Percentiles rank a stretch among this genome's conserved stretches.
Evolutionary conservation across 2,113 vertebrate species (phyloP).

Genomic region (Oenanthe oenanthe): DNA sequence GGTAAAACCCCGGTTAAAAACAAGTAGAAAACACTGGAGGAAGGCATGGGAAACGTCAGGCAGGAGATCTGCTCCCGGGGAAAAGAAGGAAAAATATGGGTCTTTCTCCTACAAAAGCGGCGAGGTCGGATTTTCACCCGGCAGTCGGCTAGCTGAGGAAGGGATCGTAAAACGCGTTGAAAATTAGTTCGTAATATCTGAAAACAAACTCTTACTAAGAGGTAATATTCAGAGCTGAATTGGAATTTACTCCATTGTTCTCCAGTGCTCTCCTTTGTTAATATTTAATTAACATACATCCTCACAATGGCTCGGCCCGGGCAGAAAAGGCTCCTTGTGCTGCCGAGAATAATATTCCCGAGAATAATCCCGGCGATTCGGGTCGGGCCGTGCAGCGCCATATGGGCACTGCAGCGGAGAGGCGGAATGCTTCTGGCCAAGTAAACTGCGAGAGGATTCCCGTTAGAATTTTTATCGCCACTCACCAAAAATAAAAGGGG

Average conservation of each 20-base stretch:
- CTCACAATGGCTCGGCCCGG: slow-evolving; percentile 81
- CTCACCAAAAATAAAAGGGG: not conserved
- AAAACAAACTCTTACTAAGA: slow-evolving; percentile 22
- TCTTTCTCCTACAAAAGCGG: not conserved
- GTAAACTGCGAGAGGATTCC: not conserved
- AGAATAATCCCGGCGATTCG: slow-evolving; percentile 29
- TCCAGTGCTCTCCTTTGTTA: slow-evolving; percentile 86
- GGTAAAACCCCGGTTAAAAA: not conserved
- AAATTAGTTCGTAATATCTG: not conserved
- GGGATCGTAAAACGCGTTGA: not conserved
- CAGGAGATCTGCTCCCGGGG: not conserved
- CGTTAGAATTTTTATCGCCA: not conserved
- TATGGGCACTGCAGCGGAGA: slow-evolving; percentile 17
- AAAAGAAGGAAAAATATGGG: not conserved
- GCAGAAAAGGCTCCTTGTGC: slow-evolving; percentile 47
- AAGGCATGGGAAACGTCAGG: not conserved
- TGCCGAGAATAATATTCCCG: slow-evolving; percentile 37
- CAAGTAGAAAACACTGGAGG: not conserved
- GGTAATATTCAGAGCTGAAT: slow-evolving; percentile 59
- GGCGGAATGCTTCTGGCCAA: not conserved
- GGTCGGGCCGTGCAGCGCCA: slow-evolving; percentile 9
- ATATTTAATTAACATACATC: slow-evolving; percentile 93
- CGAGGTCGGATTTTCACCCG: not conserved
- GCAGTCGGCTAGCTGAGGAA: not conserved
- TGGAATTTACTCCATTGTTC: slow-evolving; percentile 92